Percentiles rank a stretch among this genome's conserved stretches.
phyloP scores from a whole-genome alignment of 2,797 vertebrate genomes.

The Xiphophorus birchmanni region DNA sequence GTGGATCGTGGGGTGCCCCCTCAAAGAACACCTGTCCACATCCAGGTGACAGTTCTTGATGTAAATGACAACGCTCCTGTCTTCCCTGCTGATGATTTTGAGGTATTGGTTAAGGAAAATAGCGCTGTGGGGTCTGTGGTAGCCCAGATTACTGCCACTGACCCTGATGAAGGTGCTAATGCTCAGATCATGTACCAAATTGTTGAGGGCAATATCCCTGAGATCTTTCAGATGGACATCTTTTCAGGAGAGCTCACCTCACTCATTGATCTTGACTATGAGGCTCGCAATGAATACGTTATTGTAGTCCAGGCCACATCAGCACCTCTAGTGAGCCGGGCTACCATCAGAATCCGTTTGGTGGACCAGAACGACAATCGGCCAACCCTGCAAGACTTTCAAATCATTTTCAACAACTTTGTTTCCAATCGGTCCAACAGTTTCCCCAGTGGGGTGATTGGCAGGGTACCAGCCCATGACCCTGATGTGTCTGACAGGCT shows the following conservation, averaged over 20 bases:
- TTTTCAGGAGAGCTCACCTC: slow-evolving; percentile 98
- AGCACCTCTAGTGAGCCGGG: slow-evolving; percentile 95
- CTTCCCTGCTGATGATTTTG: slow-evolving; percentile 96
- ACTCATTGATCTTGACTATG: slow-evolving; percentile 97
- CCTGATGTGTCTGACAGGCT: slow-evolving; percentile 94
- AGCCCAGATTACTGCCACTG: slow-evolving; percentile 92
- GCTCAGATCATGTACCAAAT: slow-evolving; percentile 99
- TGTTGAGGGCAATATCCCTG: slow-evolving; percentile 97
- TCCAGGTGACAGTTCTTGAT: slow-evolving; percentile 94
- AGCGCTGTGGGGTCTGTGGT: slow-evolving; percentile 96
- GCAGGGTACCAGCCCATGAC: slow-evolving; percentile 93
- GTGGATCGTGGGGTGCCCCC: slow-evolving; percentile 96
- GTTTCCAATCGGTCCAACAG: slow-evolving; percentile 97
- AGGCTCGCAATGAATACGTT: slow-evolving; percentile 89
- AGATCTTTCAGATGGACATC: slow-evolving; percentile 99
- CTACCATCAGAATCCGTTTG: slow-evolving; percentile 91
- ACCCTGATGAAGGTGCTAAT: slow-evolving; percentile 94
- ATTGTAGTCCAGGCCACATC: slow-evolving; percentile 99
- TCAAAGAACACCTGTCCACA: slow-evolving; percentile 91
- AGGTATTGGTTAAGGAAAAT: slow-evolving; percentile 95
- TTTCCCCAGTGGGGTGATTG: slow-evolving; percentile 94
- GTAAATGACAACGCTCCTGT: slow-evolving; percentile 97
- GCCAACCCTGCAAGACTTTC: slow-evolving; percentile 93
- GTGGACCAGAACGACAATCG: slow-evolving; percentile 98
- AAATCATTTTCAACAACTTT: slow-evolving; percentile 99